These are phyloP conservation scores for Apaloderma vittatum DNA, from an alignment of 2,113 vertebrate species.

Conservation along the genomic window DNA sequence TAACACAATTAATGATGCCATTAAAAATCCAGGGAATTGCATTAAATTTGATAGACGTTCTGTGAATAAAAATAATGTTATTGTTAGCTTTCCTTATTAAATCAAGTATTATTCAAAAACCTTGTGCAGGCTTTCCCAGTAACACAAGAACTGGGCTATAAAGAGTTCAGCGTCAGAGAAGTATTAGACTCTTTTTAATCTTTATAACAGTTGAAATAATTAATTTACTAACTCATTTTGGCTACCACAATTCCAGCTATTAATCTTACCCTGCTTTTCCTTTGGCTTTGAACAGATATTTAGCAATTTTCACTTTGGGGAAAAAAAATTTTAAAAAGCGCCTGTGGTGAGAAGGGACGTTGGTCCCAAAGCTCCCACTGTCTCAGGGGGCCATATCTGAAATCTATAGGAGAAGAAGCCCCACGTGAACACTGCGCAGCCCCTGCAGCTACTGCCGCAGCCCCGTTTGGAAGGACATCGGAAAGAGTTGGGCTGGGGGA, in stretches of 20 bases:
- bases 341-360: background rate
- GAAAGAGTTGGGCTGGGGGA: background rate
- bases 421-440: fast-evolving
- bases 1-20: conserved; percentile 2
- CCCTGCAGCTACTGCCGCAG: background rate
- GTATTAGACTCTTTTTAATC: background rate
- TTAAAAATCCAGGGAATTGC: background rate
- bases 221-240: background rate
- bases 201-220: background rate
- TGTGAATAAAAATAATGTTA: background rate
- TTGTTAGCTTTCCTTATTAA: background rate
- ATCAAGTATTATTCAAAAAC: background rate
- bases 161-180: background rate
- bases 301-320: background rate
- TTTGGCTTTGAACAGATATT: background rate
- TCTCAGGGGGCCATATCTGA: background rate
- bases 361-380: background rate
- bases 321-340: background rate
- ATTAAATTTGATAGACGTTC: background rate
- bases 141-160: background rate
- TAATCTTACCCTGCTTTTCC: background rate
- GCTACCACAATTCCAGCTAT: background rate
- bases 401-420: background rate
- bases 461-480: background rate
- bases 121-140: background rate